These are phyloP conservation scores for Nymphalis polychloros DNA, from an alignment of 2,888 invertebrate genomes.

Conservation along the genomic window DNA sequence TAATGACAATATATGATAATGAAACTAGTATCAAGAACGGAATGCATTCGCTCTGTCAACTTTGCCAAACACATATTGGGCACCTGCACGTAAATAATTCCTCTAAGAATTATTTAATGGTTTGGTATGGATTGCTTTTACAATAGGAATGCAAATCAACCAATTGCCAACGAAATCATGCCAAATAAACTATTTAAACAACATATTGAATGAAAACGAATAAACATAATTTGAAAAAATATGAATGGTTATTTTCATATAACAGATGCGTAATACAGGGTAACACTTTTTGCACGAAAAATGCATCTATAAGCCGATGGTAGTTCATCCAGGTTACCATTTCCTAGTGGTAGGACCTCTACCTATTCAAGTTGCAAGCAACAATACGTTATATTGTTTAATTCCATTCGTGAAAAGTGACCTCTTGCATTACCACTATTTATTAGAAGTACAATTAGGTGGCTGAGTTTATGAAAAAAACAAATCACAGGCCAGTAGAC, in stretches of 20 bases:
- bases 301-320: too few relatives aligned
- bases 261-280: too few relatives aligned
- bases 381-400: too few relatives aligned
- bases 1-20: neutral
- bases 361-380: too few relatives aligned
- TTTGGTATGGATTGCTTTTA: constrained; percentile 42
- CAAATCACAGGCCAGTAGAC: neutral
- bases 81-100: constrained; percentile 56
- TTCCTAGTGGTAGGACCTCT: too few relatives aligned
- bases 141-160: constrained; percentile 39
- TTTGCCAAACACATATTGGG: neutral
- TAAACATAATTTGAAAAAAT: neutral
- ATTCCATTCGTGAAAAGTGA: too few relatives aligned
- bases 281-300: too few relatives aligned
- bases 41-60: neutral
- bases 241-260: too few relatives aligned
- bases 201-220: constrained; percentile 1
- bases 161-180: constrained; percentile 57
- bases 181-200: constrained; percentile 45
- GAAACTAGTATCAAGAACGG: neutral
- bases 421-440: too few relatives aligned
- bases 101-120: constrained; percentile 45
- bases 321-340: too few relatives aligned
- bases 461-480: constrained; percentile 1
- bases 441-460: too few relatives aligned